phyloP scores from a whole-genome alignment of 23 tunicate genomes.

The Trididemnum miniatum region DNA sequence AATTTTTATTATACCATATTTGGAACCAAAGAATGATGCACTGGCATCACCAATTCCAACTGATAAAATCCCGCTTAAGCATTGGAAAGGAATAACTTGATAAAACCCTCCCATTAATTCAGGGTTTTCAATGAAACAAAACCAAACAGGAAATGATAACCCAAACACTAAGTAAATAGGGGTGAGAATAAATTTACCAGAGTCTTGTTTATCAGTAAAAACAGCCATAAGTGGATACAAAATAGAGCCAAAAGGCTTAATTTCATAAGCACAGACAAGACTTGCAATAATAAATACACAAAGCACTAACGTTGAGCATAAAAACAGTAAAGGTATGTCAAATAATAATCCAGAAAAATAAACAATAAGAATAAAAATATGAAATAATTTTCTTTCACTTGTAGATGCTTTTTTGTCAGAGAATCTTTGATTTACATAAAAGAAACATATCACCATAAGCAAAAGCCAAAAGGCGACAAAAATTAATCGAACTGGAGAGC shows the following conservation, averaged over 20 bases:
- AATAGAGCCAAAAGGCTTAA: conserved; percentile 51
- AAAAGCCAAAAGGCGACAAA: not conserved
- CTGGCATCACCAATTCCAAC: conserved; percentile 93
- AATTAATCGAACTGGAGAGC: not conserved
- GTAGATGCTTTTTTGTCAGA: conserved; percentile 31
- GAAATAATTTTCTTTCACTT: conserved; percentile 70
- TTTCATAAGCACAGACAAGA: conserved; percentile 44
- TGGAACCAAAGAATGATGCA: conserved; percentile 82
- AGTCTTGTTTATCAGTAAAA: conserved; percentile 70
- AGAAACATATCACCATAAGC: not conserved
- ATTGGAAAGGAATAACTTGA: conserved; percentile 29
- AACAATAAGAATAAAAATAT: conserved; percentile 62
- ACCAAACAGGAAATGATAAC: conserved; percentile 82
- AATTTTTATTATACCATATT: conserved; percentile 61
- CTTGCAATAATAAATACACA: conserved; percentile 42
- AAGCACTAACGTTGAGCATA: conserved; percentile 48
- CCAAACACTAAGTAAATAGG: conserved; percentile 81
- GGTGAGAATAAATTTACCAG: conserved; percentile 65
- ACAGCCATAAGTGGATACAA: conserved; percentile 15
- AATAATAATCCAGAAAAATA: conserved; percentile 73
- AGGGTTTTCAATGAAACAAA: conserved; percentile 44
- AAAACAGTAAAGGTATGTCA: conserved; percentile 59
- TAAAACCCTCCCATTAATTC: not conserved
- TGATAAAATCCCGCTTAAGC: conserved; percentile 79
- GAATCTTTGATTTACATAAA: conserved; percentile 1